phyloP scores from a whole-genome alignment of 1,140 invertebrate genomes.

The Bombus superbus region DNA sequence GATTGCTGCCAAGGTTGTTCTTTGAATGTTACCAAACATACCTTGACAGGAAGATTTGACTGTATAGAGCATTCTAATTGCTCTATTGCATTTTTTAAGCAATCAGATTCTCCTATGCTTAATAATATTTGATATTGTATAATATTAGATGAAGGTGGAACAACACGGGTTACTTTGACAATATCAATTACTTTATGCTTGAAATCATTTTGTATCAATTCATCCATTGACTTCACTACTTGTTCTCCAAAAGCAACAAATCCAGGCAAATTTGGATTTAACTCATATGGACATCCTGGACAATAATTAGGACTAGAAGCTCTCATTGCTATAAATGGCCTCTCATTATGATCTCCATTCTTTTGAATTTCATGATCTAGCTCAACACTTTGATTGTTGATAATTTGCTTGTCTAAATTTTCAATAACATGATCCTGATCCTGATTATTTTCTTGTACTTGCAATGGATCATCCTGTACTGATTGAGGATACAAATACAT shows the following conservation, averaged over 20 bases:
- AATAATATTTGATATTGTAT: conserved; percentile 77
- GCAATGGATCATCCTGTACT: conserved; percentile 50
- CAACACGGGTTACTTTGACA: conserved; percentile 72
- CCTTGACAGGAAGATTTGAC: conserved; percentile 66
- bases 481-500: conserved; percentile 70
- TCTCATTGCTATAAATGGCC: conserved; percentile 76
- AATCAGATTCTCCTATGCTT: conserved; percentile 77
- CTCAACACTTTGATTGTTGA: conserved; percentile 69
- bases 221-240: conserved; percentile 73
- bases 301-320: conserved; percentile 73
- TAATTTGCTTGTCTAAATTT: conserved; percentile 70
- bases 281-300: conserved; percentile 79
- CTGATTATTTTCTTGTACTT: conserved; percentile 56
- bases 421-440: conserved; percentile 68
- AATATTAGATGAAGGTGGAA: conserved; percentile 74
- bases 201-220: conserved; percentile 71
- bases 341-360: conserved; percentile 70
- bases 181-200: conserved; percentile 77
- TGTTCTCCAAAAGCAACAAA: conserved; percentile 71
- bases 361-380: conserved; percentile 75
- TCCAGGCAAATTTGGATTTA: conserved; percentile 77
- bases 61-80: conserved; percentile 74
- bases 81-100: conserved; percentile 71
- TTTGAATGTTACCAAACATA: conserved; percentile 76
- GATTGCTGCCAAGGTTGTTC: conserved; percentile 73